These are phyloP conservation scores for Calameuta idolon DNA, from an alignment of 2,888 invertebrate genomes.

Conservation along the genomic window DNA sequence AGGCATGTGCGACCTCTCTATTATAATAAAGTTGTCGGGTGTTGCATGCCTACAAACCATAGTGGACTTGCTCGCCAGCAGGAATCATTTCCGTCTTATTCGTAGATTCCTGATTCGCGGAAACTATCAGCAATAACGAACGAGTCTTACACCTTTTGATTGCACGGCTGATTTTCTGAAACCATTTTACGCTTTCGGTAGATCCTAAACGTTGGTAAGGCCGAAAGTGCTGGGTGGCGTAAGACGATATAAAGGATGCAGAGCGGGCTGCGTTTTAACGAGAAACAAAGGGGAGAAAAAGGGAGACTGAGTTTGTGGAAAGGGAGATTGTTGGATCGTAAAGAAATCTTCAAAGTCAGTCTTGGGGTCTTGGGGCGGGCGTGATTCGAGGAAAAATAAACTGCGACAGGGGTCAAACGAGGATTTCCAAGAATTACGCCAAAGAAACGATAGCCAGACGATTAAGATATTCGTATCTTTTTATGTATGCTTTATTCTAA, in stretches of 20 bases:
- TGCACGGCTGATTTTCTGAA: background rate
- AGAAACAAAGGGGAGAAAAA: background rate
- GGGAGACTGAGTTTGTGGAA: background rate
- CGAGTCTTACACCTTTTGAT: background rate
- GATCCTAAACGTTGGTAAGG: background rate
- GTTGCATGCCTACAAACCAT: conserved; percentile 5
- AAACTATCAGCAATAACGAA: background rate
- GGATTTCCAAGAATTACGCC: background rate
- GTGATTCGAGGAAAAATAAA: background rate
- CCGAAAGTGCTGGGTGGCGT: too few species aligned
- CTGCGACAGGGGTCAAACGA: background rate
- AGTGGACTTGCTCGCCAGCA: background rate
- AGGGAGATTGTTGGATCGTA: background rate
- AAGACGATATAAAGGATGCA: background rate
- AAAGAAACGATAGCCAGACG: background rate
- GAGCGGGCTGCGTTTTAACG: background rate
- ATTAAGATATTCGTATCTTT: background rate
- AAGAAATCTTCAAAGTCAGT: background rate
- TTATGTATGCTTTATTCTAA: background rate
- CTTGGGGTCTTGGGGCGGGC: background rate
- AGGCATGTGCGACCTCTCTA: background rate
- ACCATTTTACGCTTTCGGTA: background rate
- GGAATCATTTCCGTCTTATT: background rate
- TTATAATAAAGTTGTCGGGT: conserved; percentile 7
- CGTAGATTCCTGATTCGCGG: background rate